phyloP scores from a whole-genome alignment of 2,113 vertebrate species.

The Emberiza fucata region DNA sequence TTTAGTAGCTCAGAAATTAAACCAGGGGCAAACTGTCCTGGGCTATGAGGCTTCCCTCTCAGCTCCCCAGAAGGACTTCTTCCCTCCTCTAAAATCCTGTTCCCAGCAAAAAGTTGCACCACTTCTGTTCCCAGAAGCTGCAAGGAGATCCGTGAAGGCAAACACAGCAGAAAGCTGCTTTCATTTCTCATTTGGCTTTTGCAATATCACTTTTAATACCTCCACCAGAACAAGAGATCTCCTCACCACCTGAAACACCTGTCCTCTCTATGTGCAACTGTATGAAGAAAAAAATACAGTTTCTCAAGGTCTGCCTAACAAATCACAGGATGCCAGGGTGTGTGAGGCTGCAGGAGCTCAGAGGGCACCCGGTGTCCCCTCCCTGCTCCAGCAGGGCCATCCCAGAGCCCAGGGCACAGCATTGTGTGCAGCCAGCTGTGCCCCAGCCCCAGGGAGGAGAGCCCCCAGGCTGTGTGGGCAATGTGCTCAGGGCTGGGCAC shows the following conservation, averaged over 20 bases:
- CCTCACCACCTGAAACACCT: rapidly evolving
- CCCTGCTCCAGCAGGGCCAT: neutral
- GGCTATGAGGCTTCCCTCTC: neutral
- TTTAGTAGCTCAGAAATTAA: neutral
- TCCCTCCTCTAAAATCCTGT: neutral
- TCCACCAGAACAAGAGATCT: neutral
- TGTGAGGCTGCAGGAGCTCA: rapidly evolving
- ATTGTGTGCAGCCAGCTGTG: neutral
- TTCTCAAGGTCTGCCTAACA: neutral
- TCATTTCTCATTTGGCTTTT: neutral
- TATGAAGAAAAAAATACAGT: neutral
- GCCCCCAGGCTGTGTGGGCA: neutral
- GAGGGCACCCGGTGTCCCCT: neutral
- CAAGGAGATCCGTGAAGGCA: neutral
- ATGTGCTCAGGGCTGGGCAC: neutral
- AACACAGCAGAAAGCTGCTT: neutral
- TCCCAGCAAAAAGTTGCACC: neutral
- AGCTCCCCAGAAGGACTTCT: neutral
- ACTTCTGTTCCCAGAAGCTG: neutral
- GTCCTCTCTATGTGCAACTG: neutral
- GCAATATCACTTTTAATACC: neutral
- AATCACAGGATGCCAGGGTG: rapidly evolving
- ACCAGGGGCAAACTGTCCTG: neutral
- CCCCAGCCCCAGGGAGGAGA: neutral
- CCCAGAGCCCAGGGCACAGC: neutral